These are phyloP conservation scores for Calephelis perditalis DNA, from an alignment of 2,888 invertebrate genomes.

Conservation along the genomic window DNA sequence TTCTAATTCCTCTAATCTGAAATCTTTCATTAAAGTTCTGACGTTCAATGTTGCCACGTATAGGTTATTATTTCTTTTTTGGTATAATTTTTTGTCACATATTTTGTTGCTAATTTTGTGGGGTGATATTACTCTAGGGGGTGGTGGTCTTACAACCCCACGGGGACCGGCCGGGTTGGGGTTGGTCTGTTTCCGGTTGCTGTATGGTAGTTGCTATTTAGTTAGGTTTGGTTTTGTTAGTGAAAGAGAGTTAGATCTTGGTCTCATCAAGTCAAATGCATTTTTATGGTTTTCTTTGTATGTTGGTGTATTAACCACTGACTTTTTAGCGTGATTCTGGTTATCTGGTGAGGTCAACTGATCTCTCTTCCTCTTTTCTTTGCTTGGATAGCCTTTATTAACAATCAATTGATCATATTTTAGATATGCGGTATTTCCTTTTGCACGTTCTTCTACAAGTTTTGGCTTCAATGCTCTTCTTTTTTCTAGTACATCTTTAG, in stretches of 20 bases:
- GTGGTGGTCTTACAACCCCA: constrained; percentile 15
- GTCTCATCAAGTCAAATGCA: constrained; percentile 2
- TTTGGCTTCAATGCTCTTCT: neutral
- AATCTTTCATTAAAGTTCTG: constrained; percentile 1
- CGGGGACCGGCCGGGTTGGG: constrained; percentile 19
- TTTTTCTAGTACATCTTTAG: neutral
- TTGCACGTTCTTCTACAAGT: neutral
- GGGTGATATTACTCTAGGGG: constrained; percentile 1
- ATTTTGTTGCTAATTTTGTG: neutral
- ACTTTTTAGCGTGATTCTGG: neutral
- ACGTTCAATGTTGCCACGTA: neutral
- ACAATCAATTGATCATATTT: neutral
- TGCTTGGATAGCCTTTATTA: neutral
- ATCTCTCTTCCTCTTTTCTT: neutral
- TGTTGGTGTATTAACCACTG: neutral
- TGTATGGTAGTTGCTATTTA: neutral
- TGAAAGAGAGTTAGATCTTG: neutral
- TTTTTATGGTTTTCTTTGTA: neutral
- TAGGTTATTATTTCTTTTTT: neutral
- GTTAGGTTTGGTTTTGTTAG: neutral
- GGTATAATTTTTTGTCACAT: neutral
- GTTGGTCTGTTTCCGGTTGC: neutral
- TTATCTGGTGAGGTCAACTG: neutral
- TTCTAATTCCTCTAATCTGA: neutral
- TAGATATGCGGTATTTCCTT: neutral